A percentile compares a stretch with the other conserved stretches of the same genome.
phyloP scores from a whole-genome alignment of 2,888 invertebrate genomes.

The Pachliopta kotzebuea region DNA sequence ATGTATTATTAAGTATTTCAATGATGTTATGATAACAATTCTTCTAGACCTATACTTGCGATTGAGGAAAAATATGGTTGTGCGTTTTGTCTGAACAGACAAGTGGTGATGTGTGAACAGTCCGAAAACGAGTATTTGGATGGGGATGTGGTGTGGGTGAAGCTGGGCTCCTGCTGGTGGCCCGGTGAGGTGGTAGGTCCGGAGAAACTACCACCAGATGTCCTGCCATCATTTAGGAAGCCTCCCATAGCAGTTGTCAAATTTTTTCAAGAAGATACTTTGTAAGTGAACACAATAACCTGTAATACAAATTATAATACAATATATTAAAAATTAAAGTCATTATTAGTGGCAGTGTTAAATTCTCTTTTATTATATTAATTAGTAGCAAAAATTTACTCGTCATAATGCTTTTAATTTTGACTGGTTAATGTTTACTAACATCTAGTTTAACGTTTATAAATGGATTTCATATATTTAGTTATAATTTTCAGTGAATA shows the following conservation, averaged over 20 bases:
- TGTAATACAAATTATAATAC: slow-evolving; percentile 18
- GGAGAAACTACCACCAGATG: slow-evolving; percentile 84
- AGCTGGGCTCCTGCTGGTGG: slow-evolving; percentile 91
- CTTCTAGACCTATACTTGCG: slow-evolving; percentile 58
- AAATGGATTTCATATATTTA: slow-evolving; percentile 28
- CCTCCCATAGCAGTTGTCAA: slow-evolving; percentile 90
- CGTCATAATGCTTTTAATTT: not conserved
- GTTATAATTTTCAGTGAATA: slow-evolving; percentile 85
- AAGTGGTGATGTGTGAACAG: slow-evolving; percentile 85
- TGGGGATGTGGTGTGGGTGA: slow-evolving; percentile 93
- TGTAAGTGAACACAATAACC: slow-evolving; percentile 82
- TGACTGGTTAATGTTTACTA: too few species aligned
- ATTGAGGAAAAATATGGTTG: slow-evolving; percentile 71
- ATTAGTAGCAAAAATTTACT: not conserved
- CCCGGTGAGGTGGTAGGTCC: slow-evolving; percentile 87
- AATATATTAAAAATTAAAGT: not conserved
- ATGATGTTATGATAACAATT: slow-evolving; percentile 60
- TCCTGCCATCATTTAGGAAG: slow-evolving; percentile 83
- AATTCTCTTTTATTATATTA: not conserved
- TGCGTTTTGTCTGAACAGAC: slow-evolving; percentile 66
- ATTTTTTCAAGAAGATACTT: slow-evolving; percentile 91
- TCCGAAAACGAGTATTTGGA: slow-evolving; percentile 84
- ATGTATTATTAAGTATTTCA: slow-evolving; percentile 39
- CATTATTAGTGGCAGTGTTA: not conserved
- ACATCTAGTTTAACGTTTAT: not conserved